phyloP scores from a whole-genome alignment of 2,888 invertebrate genomes.

The Epirrhoe alternata region DNA sequence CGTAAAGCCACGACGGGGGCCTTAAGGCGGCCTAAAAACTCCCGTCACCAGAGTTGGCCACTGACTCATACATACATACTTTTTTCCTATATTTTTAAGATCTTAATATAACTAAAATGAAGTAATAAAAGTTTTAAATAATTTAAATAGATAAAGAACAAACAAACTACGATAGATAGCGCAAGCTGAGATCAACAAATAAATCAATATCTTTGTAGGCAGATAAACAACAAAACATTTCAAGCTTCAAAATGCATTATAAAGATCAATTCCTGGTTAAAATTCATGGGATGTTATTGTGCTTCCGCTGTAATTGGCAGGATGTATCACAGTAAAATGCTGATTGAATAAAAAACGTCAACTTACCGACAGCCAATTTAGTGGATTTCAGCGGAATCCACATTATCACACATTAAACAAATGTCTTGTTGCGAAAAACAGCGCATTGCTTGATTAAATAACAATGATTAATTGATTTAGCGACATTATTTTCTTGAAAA shows the following conservation, averaged over 20 bases:
- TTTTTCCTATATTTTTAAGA: too few species aligned
- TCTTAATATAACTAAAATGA: too few species aligned
- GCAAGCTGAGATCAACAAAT: slow-evolving; percentile 4
- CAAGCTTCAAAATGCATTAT: slow-evolving; percentile 8
- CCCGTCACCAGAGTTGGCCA: too few species aligned
- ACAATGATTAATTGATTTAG: slow-evolving; percentile 48
- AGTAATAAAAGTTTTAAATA: too few species aligned
- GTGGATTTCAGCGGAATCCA: slow-evolving; percentile 90
- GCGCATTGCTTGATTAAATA: slow-evolving; percentile 25
- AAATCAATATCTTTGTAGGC: slow-evolving; percentile 2
- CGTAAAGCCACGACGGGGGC: too few species aligned
- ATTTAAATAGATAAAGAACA: background rate
- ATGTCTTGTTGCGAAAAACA: background rate
- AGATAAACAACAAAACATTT: background rate
- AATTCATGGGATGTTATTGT: slow-evolving; percentile 76
- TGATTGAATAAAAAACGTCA: slow-evolving; percentile 68
- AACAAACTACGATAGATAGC: background rate
- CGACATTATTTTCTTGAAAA: slow-evolving; percentile 50
- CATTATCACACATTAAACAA: slow-evolving; percentile 74
- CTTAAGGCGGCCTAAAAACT: too few species aligned
- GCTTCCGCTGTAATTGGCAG: slow-evolving; percentile 78
- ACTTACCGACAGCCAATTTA: slow-evolving; percentile 91
- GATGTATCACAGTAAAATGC: slow-evolving; percentile 59
- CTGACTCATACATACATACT: too few species aligned
- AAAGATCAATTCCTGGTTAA: slow-evolving; percentile 52